A percentile compares a stretch with the other conserved stretches of the same genome.
Conservation (phyloP, 2,113 vertebrate genomes). For the Geococcyx californianus region DNA sequence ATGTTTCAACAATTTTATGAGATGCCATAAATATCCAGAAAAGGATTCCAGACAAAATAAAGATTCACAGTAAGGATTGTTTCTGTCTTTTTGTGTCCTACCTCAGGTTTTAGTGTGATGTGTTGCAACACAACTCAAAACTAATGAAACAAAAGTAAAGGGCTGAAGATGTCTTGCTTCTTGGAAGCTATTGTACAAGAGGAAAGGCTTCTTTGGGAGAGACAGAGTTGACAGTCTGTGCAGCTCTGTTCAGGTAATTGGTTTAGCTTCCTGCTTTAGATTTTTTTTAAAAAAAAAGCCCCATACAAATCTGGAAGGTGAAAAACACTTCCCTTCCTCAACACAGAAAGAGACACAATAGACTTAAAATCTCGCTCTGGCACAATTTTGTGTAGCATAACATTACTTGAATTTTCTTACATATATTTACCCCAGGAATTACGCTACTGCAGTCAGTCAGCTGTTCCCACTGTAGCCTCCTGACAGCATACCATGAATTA, state of each 20-base stretch:
- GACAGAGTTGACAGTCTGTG: not conserved
- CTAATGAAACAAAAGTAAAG: not conserved
- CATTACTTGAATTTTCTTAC: not conserved
- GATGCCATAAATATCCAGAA: constrained; percentile 40
- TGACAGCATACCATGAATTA: not conserved
- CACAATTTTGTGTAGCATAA: not conserved
- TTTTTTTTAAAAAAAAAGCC: not conserved
- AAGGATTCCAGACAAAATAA: constrained; percentile 25
- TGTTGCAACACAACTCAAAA: not conserved
- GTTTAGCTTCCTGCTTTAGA: not conserved
- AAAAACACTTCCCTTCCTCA: not conserved
- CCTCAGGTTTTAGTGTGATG: not conserved
- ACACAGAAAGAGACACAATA: not conserved
- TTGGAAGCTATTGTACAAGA: not conserved
- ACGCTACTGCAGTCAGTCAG: not conserved
- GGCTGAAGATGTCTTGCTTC: not conserved
- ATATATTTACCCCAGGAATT: not conserved
- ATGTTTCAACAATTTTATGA: constrained; percentile 54
- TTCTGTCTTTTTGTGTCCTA: not conserved
- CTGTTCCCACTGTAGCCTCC: not conserved
- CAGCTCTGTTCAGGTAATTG: not conserved
- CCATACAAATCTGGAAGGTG: not conserved
- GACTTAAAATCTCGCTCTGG: not conserved
- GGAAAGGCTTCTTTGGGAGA: not conserved
- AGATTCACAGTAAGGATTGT: constrained; percentile 10